phyloP scores from a whole-genome alignment of 2,888 invertebrate species.

The Epicampocera succincta region DNA sequence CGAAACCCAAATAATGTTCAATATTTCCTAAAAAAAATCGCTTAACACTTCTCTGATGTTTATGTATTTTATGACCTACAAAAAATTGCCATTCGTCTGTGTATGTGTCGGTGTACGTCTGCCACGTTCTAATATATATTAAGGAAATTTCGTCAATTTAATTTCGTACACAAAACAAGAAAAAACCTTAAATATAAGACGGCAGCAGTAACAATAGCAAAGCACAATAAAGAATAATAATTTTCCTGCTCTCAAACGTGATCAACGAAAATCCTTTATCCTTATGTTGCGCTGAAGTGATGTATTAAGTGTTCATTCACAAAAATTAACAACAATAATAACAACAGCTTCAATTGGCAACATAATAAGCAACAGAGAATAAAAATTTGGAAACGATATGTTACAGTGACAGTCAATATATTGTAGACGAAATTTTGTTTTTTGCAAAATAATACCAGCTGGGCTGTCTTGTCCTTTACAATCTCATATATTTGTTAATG shows the following conservation, averaged over 20 bases:
- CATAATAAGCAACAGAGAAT: not conserved
- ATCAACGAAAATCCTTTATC: conserved; percentile 48
- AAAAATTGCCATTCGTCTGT: conserved; percentile 26
- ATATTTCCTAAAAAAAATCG: conserved; percentile 32
- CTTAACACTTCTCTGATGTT: conserved; percentile 38
- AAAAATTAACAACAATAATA: conserved; percentile 44
- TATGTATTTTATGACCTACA: conserved; percentile 51
- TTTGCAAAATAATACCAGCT: too few species aligned
- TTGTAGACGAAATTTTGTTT: too few species aligned
- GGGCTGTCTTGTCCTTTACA: too few species aligned
- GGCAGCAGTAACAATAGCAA: conserved; percentile 36
- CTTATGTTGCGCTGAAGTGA: conserved; percentile 44
- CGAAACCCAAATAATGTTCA: conserved; percentile 43
- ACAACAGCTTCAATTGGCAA: conserved; percentile 40
- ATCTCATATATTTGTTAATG: too few species aligned
- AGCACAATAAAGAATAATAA: conserved; percentile 60
- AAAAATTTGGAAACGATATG: not conserved
- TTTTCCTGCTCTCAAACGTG: conserved; percentile 68
- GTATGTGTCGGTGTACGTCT: conserved; percentile 24
- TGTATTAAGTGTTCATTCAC: conserved; percentile 65
- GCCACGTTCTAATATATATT: conserved; percentile 43
- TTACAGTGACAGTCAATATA: too few species aligned
- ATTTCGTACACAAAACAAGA: conserved; percentile 69
- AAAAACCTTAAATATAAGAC: conserved; percentile 37
- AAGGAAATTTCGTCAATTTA: conserved; percentile 71